Percentiles rank a stretch among this genome's conserved stretches.
Conservation (phyloP, 92 coral and sea anemone genomes). For the Paramuricea clavata region DNA sequence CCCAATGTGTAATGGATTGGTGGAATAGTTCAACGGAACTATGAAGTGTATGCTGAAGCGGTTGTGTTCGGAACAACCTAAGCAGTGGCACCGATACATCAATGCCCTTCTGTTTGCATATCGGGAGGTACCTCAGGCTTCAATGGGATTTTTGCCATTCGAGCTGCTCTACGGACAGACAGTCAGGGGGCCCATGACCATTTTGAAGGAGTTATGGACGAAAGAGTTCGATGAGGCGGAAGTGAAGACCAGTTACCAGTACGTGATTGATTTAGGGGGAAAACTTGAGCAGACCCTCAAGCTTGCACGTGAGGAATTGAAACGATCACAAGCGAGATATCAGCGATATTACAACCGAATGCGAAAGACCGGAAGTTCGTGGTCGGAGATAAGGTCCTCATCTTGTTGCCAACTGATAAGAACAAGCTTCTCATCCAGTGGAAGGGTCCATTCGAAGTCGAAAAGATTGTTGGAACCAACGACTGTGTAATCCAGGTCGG, state of each 20-base stretch:
- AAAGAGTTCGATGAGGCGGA: too few relatives aligned
- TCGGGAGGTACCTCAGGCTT: slow-evolving; percentile 68
- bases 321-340: too few relatives aligned
- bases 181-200: too few relatives aligned
- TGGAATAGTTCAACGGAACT: too few relatives aligned
- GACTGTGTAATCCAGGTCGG: not conserved
- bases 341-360: too few relatives aligned
- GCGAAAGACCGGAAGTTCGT: too few relatives aligned
- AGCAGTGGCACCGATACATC: too few relatives aligned
- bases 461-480: not conserved
- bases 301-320: too few relatives aligned
- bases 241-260: not conserved
- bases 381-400: not conserved
- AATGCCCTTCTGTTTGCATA: too few relatives aligned
- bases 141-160: slow-evolving; percentile 49
- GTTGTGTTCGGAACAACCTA: slow-evolving; percentile 57
- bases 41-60: slow-evolving; percentile 43
- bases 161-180: too few relatives aligned
- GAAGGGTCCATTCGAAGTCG: not conserved
- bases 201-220: too few relatives aligned
- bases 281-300: not conserved
- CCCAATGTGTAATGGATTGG: too few relatives aligned
- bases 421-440: not conserved
- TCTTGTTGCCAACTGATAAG: not conserved
- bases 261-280: not conserved